These are phyloP conservation scores for Leucosticte australis DNA, from an alignment of 2,113 vertebrate genomes.

Conservation along the genomic window DNA sequence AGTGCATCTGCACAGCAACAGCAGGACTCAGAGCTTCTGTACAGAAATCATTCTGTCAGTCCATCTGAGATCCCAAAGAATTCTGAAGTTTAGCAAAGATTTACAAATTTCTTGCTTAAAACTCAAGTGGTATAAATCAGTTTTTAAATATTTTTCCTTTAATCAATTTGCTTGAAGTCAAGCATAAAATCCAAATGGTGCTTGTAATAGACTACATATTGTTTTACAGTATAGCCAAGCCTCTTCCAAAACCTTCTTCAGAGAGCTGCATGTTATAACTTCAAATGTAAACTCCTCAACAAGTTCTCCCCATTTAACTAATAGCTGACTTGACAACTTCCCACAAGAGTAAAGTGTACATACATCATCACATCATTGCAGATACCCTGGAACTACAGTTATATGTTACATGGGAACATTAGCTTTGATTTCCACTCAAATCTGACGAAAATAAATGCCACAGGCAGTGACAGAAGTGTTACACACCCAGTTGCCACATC, in stretches of 20 bases:
- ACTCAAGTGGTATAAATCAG: neutral
- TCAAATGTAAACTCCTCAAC: neutral
- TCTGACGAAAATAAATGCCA: neutral
- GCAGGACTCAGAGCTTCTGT: rapidly evolving
- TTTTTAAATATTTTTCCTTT: neutral
- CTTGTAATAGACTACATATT: neutral
- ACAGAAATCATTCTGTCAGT: neutral
- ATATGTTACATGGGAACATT: neutral
- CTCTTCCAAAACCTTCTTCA: neutral
- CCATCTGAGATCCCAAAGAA: neutral
- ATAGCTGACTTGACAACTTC: neutral
- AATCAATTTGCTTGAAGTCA: neutral
- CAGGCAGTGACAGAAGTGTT: neutral
- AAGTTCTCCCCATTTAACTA: neutral
- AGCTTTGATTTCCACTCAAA: neutral
- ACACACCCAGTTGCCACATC: neutral
- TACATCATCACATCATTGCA: neutral
- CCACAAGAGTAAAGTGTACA: neutral
- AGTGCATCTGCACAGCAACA: rapidly evolving
- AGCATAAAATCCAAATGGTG: neutral
- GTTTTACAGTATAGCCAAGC: neutral
- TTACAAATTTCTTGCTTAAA: neutral
- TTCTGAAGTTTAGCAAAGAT: neutral
- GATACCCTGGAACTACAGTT: neutral
- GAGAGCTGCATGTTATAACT: neutral